phyloP scores from a whole-genome alignment of 2,113 vertebrate genomes.

The Myodes glareolus region DNA sequence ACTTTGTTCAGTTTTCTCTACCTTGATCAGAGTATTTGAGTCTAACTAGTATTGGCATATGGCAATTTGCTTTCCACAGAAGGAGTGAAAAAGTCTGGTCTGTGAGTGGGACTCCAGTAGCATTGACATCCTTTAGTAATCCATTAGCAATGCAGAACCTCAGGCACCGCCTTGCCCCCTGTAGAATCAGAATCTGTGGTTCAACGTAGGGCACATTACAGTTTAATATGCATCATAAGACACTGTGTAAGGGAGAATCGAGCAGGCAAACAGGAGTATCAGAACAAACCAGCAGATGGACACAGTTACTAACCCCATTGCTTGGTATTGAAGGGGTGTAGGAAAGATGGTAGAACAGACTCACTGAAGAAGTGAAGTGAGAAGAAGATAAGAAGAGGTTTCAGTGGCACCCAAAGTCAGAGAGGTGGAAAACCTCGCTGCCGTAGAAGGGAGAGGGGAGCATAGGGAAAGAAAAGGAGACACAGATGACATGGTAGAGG shows the following conservation, averaged over 20 bases:
- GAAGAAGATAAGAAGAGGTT: background rate
- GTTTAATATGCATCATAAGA: background rate
- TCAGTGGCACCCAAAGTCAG: background rate
- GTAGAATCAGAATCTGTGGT: background rate
- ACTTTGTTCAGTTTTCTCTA: slow-evolving; percentile 25
- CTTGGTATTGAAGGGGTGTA: background rate
- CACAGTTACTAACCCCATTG: background rate
- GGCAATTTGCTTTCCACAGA: background rate
- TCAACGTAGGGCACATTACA: background rate
- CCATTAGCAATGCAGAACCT: slow-evolving; percentile 11
- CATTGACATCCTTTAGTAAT: background rate
- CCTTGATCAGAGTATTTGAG: background rate
- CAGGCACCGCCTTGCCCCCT: background rate
- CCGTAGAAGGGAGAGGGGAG: background rate
- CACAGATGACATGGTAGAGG: background rate
- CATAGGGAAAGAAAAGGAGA: background rate
- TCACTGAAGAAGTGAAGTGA: background rate
- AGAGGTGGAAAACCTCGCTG: background rate
- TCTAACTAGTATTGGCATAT: background rate
- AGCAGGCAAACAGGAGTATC: background rate
- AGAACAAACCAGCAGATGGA: background rate
- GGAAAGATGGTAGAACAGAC: background rate
- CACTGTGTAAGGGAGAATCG: background rate
- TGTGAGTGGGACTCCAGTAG: background rate
- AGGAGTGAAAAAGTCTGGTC: background rate